Conservation (phyloP, 37 sponge, comb jelly and placozoan species). For the Haliclona indistincta region DNA sequence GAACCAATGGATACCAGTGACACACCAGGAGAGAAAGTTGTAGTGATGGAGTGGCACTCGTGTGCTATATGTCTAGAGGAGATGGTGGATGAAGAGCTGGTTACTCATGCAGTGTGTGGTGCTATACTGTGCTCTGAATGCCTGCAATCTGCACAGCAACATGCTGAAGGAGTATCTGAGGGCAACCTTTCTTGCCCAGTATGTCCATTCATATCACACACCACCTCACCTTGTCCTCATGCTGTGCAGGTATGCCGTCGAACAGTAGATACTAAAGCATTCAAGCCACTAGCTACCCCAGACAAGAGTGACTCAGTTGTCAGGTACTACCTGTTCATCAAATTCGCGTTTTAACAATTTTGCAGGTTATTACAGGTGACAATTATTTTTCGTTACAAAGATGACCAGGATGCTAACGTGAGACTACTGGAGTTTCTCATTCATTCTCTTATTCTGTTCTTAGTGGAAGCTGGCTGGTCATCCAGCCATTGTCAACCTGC, state of each 20-base stretch:
- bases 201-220: neutral
- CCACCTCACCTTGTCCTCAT: neutral
- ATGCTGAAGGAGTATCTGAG: neutral
- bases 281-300: constrained; percentile 12
- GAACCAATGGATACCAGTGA: neutral
- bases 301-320: neutral
- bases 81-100: constrained; percentile 65
- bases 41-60: constrained; percentile 70
- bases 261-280: constrained; percentile 43
- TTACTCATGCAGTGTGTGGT: constrained; percentile 61
- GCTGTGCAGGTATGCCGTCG: neutral
- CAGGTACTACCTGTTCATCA: neutral
- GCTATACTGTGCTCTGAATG: constrained; percentile 60
- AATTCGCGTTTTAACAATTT: neutral
- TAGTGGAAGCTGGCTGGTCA: constrained; percentile 21
- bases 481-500: constrained; percentile 48
- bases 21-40: constrained; percentile 1
- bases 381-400: constrained; percentile 32
- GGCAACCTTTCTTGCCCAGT: constrained; percentile 21
- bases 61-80: constrained; percentile 82
- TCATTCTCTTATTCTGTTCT: neutral
- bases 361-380: constrained; percentile 53
- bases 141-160: constrained; percentile 28
- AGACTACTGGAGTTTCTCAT: neutral
- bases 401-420: neutral